Evolutionary conservation across 2,888 invertebrate genomes (phyloP).

Genomic region (Pyrrhia umbra): DNA sequence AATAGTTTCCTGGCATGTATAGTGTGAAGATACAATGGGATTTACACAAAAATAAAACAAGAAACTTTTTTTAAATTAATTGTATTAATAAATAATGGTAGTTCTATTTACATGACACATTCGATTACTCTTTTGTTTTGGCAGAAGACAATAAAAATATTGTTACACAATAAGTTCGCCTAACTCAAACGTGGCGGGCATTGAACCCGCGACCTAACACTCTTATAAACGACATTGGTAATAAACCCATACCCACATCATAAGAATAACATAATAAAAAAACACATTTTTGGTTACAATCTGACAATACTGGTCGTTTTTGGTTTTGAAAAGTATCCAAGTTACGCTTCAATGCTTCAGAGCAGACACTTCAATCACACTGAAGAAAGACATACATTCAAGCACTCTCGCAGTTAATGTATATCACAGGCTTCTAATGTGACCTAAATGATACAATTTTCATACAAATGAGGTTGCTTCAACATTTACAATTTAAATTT

Average conservation of each 20-base stretch:
- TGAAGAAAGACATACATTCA: conserved; percentile 80
- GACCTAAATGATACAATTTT: conserved; percentile 83
- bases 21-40: too few relatives aligned
- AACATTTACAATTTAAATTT: conserved; percentile 64
- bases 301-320: conserved; percentile 88
- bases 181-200: conserved; percentile 71
- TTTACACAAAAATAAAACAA: conserved; percentile 75
- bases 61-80: conserved; percentile 83
- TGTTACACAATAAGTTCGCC: conserved; percentile 81
- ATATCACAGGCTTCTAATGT: conserved; percentile 89
- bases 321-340: conserved; percentile 74
- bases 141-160: conserved; percentile 90
- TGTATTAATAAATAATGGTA: conserved; percentile 91
- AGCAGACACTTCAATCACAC: conserved; percentile 73
- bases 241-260: conserved; percentile 74
- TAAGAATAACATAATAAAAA: conserved; percentile 66
- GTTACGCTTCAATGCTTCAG: conserved; percentile 46
- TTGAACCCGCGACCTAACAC: conserved; percentile 63
- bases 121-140: conserved; percentile 89
- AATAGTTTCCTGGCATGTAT: too few relatives aligned
- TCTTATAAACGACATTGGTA: conserved; percentile 78
- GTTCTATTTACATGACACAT: conserved; percentile 91
- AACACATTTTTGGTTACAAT: conserved; percentile 83
- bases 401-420: conserved; percentile 82
- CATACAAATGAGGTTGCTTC: conserved; percentile 74